Conservation (phyloP, 2,113 vertebrate genomes). For the Isurus oxyrinchus region DNA sequence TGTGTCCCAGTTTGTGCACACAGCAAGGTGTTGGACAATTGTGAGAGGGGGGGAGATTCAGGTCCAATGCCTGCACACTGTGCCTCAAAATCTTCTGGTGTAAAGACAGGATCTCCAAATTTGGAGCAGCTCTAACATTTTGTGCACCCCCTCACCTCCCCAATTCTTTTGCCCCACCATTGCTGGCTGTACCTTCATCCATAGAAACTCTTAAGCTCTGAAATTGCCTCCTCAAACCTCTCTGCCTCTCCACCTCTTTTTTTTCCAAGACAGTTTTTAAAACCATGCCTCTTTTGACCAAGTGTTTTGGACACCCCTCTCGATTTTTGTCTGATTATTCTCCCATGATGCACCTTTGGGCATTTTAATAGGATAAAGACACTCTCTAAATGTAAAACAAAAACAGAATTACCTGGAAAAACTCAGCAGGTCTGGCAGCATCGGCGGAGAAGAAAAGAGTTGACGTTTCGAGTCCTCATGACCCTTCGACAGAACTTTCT, state of each 20-base stretch:
- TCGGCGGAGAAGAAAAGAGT: too few species aligned
- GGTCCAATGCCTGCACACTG: background rate
- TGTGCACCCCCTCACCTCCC: background rate
- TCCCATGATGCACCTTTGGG: background rate
- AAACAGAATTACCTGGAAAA: too few species aligned
- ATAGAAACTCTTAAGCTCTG: background rate
- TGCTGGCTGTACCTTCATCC: background rate
- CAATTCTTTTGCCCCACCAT: background rate
- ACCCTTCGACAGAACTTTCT: too few species aligned
- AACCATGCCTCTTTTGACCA: background rate
- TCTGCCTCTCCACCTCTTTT: background rate
- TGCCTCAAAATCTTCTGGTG: background rate
- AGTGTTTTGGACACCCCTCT: background rate
- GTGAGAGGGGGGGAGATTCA: background rate
- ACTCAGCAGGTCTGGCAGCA: too few species aligned
- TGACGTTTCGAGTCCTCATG: too few species aligned
- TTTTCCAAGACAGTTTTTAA: background rate
- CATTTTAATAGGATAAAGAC: background rate
- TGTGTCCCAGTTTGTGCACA: background rate
- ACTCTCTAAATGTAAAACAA: too few species aligned
- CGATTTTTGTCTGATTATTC: background rate
- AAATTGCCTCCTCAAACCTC: background rate
- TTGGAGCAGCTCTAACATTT: background rate
- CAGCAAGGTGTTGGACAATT: background rate
- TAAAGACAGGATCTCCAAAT: background rate